These are phyloP conservation scores for Drosophila pseudotalamancana DNA, from an alignment of 2,888 invertebrate species.

Conservation along the genomic window DNA sequence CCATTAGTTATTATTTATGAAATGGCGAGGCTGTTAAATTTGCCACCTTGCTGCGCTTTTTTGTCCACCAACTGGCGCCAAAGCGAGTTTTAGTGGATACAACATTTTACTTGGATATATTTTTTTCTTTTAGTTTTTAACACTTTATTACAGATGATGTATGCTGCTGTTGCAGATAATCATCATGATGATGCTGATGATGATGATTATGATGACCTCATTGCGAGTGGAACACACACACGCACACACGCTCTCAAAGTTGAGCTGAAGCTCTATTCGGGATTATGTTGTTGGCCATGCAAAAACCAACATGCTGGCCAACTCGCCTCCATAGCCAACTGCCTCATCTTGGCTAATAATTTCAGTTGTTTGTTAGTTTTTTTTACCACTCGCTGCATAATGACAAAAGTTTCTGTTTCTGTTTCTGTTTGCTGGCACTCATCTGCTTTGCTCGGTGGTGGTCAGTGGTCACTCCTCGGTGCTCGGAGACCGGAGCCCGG, in stretches of 20 bases:
- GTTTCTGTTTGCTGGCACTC: constrained; percentile 39
- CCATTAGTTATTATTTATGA: constrained; percentile 78
- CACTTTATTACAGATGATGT: constrained; percentile 69
- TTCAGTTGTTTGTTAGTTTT: constrained; percentile 62
- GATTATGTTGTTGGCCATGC: constrained; percentile 42
- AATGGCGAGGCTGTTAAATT: constrained; percentile 57
- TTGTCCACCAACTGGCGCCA: constrained; percentile 43
- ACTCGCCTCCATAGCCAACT: constrained; percentile 44
- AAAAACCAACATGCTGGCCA: constrained; percentile 40
- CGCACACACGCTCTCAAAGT: neutral
- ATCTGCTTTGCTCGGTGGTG: constrained; percentile 53
- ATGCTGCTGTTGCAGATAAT: constrained; percentile 39
- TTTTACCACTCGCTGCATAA: constrained; percentile 68
- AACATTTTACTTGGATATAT: constrained; percentile 30
- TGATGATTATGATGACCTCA: constrained; percentile 66
- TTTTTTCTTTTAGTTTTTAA: constrained; percentile 36
- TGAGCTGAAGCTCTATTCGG: constrained; percentile 6
- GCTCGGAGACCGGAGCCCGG: too few relatives aligned
- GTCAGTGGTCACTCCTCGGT: too few relatives aligned
- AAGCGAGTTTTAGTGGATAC: constrained; percentile 44
- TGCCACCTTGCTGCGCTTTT: constrained; percentile 34
- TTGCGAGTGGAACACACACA: constrained; percentile 57
- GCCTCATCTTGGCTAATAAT: constrained; percentile 78
- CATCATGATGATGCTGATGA: constrained; percentile 17
- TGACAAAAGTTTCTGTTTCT: constrained; percentile 76